Base-by-base conservation (phyloP, 2,113 vertebrate species). In the Origma solitaria region DNA sequence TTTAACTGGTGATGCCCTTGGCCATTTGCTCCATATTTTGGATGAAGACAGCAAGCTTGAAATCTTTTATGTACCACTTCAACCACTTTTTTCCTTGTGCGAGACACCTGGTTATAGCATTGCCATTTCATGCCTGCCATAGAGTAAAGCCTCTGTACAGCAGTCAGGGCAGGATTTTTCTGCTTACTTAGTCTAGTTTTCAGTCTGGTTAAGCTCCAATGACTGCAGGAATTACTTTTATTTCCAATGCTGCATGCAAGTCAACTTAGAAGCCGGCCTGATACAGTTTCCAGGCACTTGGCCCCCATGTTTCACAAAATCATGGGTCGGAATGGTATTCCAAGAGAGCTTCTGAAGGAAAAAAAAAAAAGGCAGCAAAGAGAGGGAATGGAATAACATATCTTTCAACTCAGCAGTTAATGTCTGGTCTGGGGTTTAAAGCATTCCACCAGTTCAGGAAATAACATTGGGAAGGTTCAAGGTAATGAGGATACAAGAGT, bases 171-270 rank as follows among this genome's bases (percentile, higher is more conserved):
- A n/a, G 65, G 58, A 47, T 73, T 94, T 64, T 71, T 86, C 72
- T 86, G 77, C 86, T 92, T 40, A 8, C 71, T 91, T 77, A 40
- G 77, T 53, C 62, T 45, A 37, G 24, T 85, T 72, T 88, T 82
- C 88, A 83, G 66, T 62, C 66, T 92, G 78, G 54, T 94, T 80
- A 65, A 90, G 86, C 69, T 91, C 83, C 86, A 86, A 0, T 30
- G 30, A 81, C 69, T 92, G 51, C 60, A 91, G 69, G 50, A 82
- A 62, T 87, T 73, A 90, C 81, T 96, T 91, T 85, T 83, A 85
- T 91, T 87, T 91, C 66, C 84, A 91, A 11, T 31, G 30, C 87
- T 61, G 57, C 3, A 0, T 86, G 53, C 56, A 79, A 82, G 61
- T 76, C 69, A 37, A 44, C 37, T 94, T 82, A 81, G 72, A 64